Conservation (phyloP, 2,888 invertebrate species). For the Hoplodrina ambigua region DNA sequence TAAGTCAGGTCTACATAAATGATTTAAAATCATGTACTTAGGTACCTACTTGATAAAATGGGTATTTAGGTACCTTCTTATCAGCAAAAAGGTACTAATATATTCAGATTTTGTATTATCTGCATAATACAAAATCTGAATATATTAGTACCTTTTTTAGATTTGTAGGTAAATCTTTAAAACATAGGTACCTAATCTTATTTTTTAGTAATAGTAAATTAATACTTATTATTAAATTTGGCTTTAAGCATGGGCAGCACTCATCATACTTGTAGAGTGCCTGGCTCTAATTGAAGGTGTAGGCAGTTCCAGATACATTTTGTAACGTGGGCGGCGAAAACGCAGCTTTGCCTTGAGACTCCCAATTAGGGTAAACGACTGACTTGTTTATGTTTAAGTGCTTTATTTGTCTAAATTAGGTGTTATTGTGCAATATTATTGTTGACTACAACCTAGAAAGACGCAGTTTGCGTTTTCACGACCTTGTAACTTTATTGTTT, state of each 20-base stretch:
- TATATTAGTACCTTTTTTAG: no score
- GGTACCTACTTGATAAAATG: no score
- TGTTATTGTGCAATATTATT: conserved; percentile 72
- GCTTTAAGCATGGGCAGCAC: conserved; percentile 48
- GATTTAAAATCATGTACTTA: no score
- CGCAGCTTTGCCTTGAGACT: conserved; percentile 76
- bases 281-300: conserved; percentile 80
- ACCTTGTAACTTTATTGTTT: conserved; percentile 45
- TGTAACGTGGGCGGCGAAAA: conserved; percentile 73
- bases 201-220: no score
- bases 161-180: neutral
- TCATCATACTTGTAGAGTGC: conserved; percentile 47
- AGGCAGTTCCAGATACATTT: conserved; percentile 82
- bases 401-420: conserved; percentile 80
- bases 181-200: no score
- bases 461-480: conserved; percentile 27
- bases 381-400: conserved; percentile 79
- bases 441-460: conserved; percentile 36
- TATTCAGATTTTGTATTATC: no score
- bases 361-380: conserved; percentile 82
- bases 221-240: conserved; percentile 19
- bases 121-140: no score
- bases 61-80: no score
- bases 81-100: no score
- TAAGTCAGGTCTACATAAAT: no score